These are phyloP conservation scores for Athetis lepigone DNA, from an alignment of 2,888 invertebrate genomes.

Conservation along the genomic window DNA sequence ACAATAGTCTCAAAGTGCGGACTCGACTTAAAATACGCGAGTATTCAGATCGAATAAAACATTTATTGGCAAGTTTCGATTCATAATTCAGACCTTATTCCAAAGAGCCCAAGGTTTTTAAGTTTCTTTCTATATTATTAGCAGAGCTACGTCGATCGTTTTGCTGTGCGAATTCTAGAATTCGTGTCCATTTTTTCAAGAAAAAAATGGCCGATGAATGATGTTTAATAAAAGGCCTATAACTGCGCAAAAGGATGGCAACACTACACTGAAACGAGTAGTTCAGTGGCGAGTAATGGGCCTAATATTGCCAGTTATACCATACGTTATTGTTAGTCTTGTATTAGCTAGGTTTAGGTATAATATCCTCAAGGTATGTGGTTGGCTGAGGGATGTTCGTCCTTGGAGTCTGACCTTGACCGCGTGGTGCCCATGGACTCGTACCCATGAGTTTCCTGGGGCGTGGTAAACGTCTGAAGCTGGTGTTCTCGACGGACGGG, in stretches of 20 bases:
- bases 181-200: slow-evolving; percentile 23
- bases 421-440: slow-evolving; percentile 97
- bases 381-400: slow-evolving; percentile 69
- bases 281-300: slow-evolving; percentile 36
- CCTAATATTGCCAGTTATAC: slow-evolving; percentile 17
- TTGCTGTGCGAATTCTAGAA: slow-evolving; percentile 5
- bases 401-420: slow-evolving; percentile 93
- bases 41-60: slow-evolving; percentile 39
- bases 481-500: slow-evolving; percentile 94
- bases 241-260: slow-evolving; percentile 32
- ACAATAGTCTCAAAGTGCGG: slow-evolving; percentile 44
- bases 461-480: slow-evolving; percentile 85
- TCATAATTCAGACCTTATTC: slow-evolving; percentile 32
- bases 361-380: slow-evolving; percentile 84
- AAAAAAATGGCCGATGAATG: slow-evolving; percentile 17
- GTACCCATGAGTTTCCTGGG: slow-evolving; percentile 91
- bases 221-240: slow-evolving; percentile 4
- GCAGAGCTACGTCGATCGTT: slow-evolving; percentile 15
- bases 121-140: slow-evolving; percentile 25
- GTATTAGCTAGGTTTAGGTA: slow-evolving; percentile 33
- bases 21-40: slow-evolving; percentile 30
- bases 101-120: slow-evolving; percentile 25
- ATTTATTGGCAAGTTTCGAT: slow-evolving; percentile 39
- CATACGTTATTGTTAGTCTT: slow-evolving; percentile 17
- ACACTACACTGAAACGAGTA: slow-evolving; percentile 20